Percentiles rank a stretch among this genome's conserved stretches.
Conservation (phyloP, 2,888 invertebrate genomes). For the Linyphia triangularis region DNA sequence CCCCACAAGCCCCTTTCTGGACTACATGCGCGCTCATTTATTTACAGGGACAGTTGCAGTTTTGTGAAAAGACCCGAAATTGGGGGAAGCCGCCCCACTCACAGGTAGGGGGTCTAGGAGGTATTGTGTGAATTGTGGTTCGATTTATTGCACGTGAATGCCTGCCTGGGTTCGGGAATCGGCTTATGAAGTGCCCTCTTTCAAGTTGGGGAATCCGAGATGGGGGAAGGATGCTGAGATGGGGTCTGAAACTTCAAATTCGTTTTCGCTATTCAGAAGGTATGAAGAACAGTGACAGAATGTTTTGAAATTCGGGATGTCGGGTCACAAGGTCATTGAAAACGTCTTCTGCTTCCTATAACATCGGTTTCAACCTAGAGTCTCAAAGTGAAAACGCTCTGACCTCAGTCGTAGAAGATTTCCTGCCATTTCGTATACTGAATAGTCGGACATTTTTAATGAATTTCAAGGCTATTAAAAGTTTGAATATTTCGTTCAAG, state of each 20-base stretch:
- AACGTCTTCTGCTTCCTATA: too few relatives aligned
- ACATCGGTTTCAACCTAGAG: too few relatives aligned
- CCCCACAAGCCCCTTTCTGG: constrained; percentile 1
- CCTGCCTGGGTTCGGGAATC: constrained; percentile 23
- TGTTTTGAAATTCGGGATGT: neutral
- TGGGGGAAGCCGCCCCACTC: constrained; percentile 4
- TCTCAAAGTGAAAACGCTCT: too few relatives aligned
- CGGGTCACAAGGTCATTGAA: too few relatives aligned
- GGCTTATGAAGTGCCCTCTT: constrained; percentile 53
- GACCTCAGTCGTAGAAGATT: too few relatives aligned
- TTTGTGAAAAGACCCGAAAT: constrained; percentile 51
- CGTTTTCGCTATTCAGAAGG: neutral
- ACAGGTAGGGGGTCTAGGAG: constrained; percentile 34
- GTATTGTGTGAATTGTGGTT: constrained; percentile 33
- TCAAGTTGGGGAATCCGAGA: neutral
- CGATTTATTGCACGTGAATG: constrained; percentile 65
- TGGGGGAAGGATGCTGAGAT: neutral
- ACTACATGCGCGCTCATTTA: constrained; percentile 49
- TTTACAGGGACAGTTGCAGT: constrained; percentile 66
- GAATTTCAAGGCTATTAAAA: too few relatives aligned
- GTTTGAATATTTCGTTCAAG: too few relatives aligned
- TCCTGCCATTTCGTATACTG: too few relatives aligned
- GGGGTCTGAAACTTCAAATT: neutral
- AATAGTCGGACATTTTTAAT: too few relatives aligned
- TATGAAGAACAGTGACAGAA: neutral